Percentiles rank a stretch among this genome's conserved stretches.
Evolutionary conservation across 2,888 invertebrate species (phyloP).

Genomic region (Argyresthia albistria): DNA sequence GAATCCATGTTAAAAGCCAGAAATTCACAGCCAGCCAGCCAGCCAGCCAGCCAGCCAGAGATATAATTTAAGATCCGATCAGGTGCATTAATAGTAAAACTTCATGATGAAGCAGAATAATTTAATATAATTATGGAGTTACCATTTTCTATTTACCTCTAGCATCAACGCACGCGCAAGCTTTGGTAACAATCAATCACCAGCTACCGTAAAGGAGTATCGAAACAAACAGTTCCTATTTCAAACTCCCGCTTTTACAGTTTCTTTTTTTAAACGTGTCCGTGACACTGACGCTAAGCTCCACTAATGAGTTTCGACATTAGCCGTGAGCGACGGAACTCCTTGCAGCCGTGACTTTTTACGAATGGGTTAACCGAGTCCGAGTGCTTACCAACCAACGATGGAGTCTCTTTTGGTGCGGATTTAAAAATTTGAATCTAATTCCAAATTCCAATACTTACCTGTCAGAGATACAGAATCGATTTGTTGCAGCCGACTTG

Average conservation of each 20-base stretch:
- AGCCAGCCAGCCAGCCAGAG: no score
- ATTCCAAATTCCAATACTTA: no score
- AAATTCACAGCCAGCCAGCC: no score
- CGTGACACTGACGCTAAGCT: slow-evolving; percentile 66
- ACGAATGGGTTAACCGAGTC: slow-evolving; percentile 38
- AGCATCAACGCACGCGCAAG: neutral
- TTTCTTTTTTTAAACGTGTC: slow-evolving; percentile 48
- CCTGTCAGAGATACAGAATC: no score
- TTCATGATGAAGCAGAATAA: no score
- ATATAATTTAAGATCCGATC: no score
- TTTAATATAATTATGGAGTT: neutral
- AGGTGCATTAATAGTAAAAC: no score
- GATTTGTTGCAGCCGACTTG: no score
- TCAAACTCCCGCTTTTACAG: slow-evolving; percentile 44
- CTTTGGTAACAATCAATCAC: slow-evolving; percentile 29
- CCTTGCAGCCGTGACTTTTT: slow-evolving; percentile 23
- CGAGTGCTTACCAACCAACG: no score
- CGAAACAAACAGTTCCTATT: slow-evolving; percentile 51
- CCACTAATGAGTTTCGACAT: slow-evolving; percentile 68
- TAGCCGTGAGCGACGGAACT: slow-evolving; percentile 36
- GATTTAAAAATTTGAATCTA: no score
- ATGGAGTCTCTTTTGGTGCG: no score
- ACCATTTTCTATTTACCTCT: neutral
- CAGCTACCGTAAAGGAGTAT: slow-evolving; percentile 28
- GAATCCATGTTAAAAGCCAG: no score